Conservation (phyloP, 2,888 invertebrate genomes). For the Epistrophe eligans region DNA sequence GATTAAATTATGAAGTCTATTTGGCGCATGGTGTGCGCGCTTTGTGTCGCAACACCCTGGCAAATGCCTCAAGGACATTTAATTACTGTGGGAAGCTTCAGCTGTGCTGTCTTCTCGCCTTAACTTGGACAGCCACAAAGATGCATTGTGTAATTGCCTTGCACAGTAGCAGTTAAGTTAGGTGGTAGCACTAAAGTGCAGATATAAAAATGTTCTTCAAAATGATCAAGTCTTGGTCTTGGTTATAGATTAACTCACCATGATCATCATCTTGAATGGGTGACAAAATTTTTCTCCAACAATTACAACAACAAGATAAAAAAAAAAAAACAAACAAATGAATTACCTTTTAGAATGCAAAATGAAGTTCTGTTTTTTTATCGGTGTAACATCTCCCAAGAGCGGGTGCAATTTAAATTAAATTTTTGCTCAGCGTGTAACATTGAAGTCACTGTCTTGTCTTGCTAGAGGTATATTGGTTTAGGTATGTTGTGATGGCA, state of each 20-base stretch:
- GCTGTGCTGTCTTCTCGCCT: slow-evolving; percentile 22
- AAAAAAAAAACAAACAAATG: slow-evolving; percentile 31
- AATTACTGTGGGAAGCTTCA: slow-evolving; percentile 71
- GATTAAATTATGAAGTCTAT: slow-evolving; percentile 73
- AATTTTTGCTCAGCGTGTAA: slow-evolving; percentile 54
- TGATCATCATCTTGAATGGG: slow-evolving; percentile 31
- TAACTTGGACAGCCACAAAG: slow-evolving; percentile 40
- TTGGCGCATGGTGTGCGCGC: slow-evolving; percentile 58
- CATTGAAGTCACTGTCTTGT: slow-evolving; percentile 50
- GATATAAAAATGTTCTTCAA: slow-evolving; percentile 45
- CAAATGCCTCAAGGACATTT: slow-evolving; percentile 70
- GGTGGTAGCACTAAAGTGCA: neutral
- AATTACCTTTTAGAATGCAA: slow-evolving; percentile 58
- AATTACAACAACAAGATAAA: slow-evolving; percentile 6
- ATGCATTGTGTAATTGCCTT: slow-evolving; percentile 50
- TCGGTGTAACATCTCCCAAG: slow-evolving; percentile 65
- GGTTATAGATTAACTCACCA: slow-evolving; percentile 66
- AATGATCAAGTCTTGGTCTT: slow-evolving; percentile 48
- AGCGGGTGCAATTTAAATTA: slow-evolving; percentile 73
- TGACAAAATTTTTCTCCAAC: slow-evolving; percentile 59
- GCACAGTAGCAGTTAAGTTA: slow-evolving; percentile 48
- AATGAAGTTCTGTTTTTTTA: slow-evolving; percentile 62
- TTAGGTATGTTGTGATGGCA: slow-evolving; percentile 15
- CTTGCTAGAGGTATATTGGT: neutral
- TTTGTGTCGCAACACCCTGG: slow-evolving; percentile 58